phyloP scores from a whole-genome alignment of 30 jellyfish, hydroid and myxozoan species.

The Aurelia sp. region DNA sequence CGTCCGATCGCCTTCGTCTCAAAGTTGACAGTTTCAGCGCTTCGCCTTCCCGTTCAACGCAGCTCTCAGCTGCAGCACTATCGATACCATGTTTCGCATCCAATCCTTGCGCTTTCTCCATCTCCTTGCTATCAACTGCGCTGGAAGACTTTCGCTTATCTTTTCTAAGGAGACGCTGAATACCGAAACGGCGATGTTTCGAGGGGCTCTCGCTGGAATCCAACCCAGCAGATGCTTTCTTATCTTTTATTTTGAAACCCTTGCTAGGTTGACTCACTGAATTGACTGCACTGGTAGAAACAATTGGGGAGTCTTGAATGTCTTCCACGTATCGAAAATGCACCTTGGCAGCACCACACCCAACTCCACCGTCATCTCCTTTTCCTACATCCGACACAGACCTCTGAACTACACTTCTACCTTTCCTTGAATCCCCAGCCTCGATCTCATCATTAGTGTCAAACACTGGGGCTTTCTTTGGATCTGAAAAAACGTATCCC shows the following conservation, averaged over 20 bases:
- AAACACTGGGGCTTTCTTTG: neutral
- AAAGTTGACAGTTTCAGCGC: constrained; percentile 28
- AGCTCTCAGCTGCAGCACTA: neutral
- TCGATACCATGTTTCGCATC: neutral
- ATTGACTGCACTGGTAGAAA: neutral
- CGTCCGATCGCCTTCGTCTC: constrained; percentile 11
- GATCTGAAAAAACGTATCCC: neutral
- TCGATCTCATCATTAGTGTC: constrained; percentile 2
- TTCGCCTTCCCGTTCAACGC: neutral
- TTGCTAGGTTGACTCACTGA: neutral
- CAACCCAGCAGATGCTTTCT: neutral
- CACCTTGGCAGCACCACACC: no score
- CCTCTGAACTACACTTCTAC: neutral
- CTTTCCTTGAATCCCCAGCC: neutral
- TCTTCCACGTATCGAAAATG: neutral
- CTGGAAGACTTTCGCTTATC: constrained; percentile 27
- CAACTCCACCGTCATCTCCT: neutral
- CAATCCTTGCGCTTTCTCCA: neutral
- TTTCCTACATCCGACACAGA: neutral
- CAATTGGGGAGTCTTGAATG: neutral
- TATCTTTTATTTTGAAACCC: neutral
- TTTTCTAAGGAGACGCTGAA: constrained; percentile 40
- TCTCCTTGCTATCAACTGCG: constrained; percentile 28
- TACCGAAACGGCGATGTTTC: constrained; percentile 40
- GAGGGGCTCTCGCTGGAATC: neutral